phyloP scores from a whole-genome alignment of 2,888 invertebrate genomes.

The Andrena hattorfiana region DNA sequence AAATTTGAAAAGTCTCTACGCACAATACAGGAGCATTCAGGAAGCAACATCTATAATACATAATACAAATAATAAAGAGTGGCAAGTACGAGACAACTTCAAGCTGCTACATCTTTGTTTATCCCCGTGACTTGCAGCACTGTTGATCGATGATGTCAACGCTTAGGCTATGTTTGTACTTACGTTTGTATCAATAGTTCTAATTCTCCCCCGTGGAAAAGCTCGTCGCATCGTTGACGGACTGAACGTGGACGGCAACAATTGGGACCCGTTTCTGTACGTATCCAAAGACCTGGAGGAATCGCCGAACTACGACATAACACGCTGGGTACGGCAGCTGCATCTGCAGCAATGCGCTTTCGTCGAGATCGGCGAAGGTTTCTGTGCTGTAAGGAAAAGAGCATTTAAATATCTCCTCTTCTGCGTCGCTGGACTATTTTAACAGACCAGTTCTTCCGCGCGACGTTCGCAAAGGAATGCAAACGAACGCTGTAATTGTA shows the following conservation, averaged over 20 bases:
- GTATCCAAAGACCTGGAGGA: slow-evolving; percentile 51
- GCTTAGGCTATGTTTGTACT: slow-evolving; percentile 76
- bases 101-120: slow-evolving; percentile 45
- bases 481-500: slow-evolving; percentile 3
- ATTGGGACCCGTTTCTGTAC: slow-evolving; percentile 54
- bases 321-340: slow-evolving; percentile 81
- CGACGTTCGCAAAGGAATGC: too few species aligned
- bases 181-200: slow-evolving; percentile 65
- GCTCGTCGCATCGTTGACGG: slow-evolving; percentile 47
- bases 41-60: not conserved
- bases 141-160: slow-evolving; percentile 68
- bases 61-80: slow-evolving; percentile 1
- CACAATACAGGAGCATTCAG: not conserved
- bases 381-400: slow-evolving; percentile 82
- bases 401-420: not conserved
- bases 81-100: slow-evolving; percentile 40
- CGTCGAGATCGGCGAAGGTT: slow-evolving; percentile 85
- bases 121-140: slow-evolving; percentile 26
- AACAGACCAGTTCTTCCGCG: too few species aligned
- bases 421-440: too few species aligned
- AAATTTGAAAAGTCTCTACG: not conserved
- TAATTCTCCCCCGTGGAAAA: slow-evolving; percentile 63
- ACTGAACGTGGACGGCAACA: slow-evolving; percentile 24
- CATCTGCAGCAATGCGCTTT: slow-evolving; percentile 85
- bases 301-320: slow-evolving; percentile 80